phyloP scores from a whole-genome alignment of 2,888 invertebrate species.

The Drosophila cracens region DNA sequence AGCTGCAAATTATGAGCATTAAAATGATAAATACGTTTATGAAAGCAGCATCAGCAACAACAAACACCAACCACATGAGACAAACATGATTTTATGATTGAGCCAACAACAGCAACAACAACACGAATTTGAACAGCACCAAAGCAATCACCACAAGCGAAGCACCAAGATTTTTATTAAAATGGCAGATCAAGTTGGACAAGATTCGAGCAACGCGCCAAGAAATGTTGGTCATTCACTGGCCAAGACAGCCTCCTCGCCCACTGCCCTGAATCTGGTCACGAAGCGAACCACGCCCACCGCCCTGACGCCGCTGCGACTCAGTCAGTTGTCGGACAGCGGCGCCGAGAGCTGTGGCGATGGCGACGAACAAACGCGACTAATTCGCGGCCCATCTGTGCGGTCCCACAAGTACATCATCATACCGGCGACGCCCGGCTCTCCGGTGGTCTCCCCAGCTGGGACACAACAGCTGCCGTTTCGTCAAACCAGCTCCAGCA shows the following conservation, averaged over 20 bases:
- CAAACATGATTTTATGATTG: slow-evolving; percentile 67
- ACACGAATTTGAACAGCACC: slow-evolving; percentile 29
- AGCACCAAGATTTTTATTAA: slow-evolving; percentile 7
- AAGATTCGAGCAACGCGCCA: slow-evolving; percentile 35
- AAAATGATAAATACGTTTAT: slow-evolving; percentile 64
- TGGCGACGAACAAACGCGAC: slow-evolving; percentile 81
- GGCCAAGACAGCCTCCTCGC: slow-evolving; percentile 66
- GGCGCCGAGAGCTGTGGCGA: slow-evolving; percentile 80
- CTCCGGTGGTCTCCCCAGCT: slow-evolving; percentile 34
- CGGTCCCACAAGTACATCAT: slow-evolving; percentile 83
- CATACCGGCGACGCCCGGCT: slow-evolving; percentile 80
- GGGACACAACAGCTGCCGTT: slow-evolving; percentile 52
- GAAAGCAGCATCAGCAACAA: slow-evolving; percentile 41
- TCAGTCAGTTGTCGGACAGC: slow-evolving; percentile 81
- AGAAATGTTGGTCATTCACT: slow-evolving; percentile 19
- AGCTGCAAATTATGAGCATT: slow-evolving; percentile 65
- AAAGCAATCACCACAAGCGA: slow-evolving; percentile 12
- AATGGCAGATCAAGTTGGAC: slow-evolving; percentile 48
- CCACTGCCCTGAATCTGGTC: slow-evolving; percentile 62
- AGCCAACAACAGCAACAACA: slow-evolving; percentile 27
- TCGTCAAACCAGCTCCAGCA: slow-evolving; percentile 72
- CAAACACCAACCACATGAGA: slow-evolving; percentile 28
- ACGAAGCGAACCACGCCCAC: slow-evolving; percentile 58
- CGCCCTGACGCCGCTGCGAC: slow-evolving; percentile 64
- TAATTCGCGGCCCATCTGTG: slow-evolving; percentile 79